A percentile compares a stretch with the other conserved stretches of the same genome.
Conservation (phyloP, 1,140 invertebrate species). For the Drosophila teissieri region DNA sequence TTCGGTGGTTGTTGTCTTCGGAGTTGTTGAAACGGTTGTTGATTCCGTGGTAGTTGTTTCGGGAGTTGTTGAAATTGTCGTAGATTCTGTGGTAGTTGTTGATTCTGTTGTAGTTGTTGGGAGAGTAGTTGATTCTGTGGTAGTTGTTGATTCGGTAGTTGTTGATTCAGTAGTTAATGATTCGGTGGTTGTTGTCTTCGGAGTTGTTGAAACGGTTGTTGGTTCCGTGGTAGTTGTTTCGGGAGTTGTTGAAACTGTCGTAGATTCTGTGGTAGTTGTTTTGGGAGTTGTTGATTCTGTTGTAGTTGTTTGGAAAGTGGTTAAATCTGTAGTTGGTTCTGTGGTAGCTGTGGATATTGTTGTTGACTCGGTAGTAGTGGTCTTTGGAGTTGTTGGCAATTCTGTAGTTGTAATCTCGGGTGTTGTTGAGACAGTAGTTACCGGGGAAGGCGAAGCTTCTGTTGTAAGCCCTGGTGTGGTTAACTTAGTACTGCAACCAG, state of each 20-base stretch:
- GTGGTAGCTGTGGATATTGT: neutral
- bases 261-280: neutral
- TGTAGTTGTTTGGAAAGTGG: neutral
- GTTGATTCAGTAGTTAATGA: too few relatives aligned
- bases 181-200: neutral
- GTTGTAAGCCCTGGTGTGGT: conserved; percentile 22
- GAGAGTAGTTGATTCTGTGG: conserved; percentile 17
- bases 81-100: conserved; percentile 6
- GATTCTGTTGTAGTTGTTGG: neutral
- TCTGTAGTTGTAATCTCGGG: neutral
- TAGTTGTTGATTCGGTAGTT: neutral
- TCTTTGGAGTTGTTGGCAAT: conserved; percentile 1
- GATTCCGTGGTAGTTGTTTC: neutral
- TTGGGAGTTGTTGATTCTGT: neutral
- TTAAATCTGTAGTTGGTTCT: conserved; percentile 1
- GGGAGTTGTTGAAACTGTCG: neutral
- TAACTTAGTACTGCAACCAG: conserved; percentile 42
- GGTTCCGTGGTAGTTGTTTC: neutral
- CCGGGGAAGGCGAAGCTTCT: neutral
- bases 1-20: neutral
- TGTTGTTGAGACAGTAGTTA: conserved; percentile 3
- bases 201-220: conserved; percentile 2
- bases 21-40: neutral
- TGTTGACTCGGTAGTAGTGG: conserved; percentile 3
- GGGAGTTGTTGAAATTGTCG: neutral